These are phyloP conservation scores for Diadegma fenestrale DNA, from an alignment of 2,888 invertebrate species.

Conservation along the genomic window DNA sequence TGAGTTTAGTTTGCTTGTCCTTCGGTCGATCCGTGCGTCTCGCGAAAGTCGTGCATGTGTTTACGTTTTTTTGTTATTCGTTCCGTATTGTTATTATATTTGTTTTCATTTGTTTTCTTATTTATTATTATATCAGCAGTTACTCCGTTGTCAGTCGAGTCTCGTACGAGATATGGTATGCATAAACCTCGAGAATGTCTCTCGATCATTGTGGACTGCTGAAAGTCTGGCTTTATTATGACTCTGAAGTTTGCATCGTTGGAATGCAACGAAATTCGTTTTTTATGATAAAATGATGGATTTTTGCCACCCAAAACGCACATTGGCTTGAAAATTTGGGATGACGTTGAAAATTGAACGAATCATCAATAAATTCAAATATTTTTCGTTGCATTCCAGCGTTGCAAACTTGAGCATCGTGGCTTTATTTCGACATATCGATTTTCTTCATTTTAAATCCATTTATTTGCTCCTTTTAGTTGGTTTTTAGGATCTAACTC, in stretches of 20 bases:
- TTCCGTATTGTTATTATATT: background rate
- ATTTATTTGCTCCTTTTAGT: slow-evolving; percentile 45
- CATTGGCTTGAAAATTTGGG: too few species aligned
- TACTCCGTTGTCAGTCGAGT: slow-evolving; percentile 78
- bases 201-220: slow-evolving; percentile 69
- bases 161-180: slow-evolving; percentile 73
- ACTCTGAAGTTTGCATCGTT: too few species aligned
- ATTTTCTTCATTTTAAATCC: slow-evolving; percentile 37
- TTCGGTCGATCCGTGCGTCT: slow-evolving; percentile 79
- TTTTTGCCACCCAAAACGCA: too few species aligned
- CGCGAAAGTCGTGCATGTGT: slow-evolving; percentile 77
- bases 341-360: too few species aligned
- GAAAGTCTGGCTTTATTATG: slow-evolving; percentile 39
- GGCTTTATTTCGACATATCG: slow-evolving; percentile 21
- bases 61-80: slow-evolving; percentile 19
- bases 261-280: too few species aligned
- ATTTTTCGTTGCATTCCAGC: too few species aligned
- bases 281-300: too few species aligned
- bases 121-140: slow-evolving; percentile 63
- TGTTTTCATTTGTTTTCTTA: background rate
- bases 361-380: too few species aligned
- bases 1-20: slow-evolving; percentile 74
- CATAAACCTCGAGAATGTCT: slow-evolving; percentile 70
- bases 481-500: slow-evolving; percentile 71
- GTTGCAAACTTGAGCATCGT: too few species aligned